Evolutionary conservation across 2,888 invertebrate genomes (phyloP), one percentile per base, ranked within the genome.

Genomic region (Venusia cambrica): DNA sequence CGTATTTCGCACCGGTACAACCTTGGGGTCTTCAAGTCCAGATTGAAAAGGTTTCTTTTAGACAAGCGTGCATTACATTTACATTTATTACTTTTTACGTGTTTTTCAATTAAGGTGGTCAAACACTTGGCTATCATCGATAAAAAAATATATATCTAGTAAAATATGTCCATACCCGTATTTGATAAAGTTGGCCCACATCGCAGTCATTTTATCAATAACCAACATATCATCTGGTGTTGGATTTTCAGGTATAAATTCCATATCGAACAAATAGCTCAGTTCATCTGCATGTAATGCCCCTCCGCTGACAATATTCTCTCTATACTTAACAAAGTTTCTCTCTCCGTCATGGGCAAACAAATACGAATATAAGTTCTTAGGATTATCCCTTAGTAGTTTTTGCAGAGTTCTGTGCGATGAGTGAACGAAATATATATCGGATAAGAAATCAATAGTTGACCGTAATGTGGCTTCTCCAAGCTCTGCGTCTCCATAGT

Each of bases 291-390:
- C 63, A 35, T 73, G 73, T 0, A 49, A 11, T 1, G 54, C 67
- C 1, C 70, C 67, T 8, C 53, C 51, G n/a, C 36, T 32, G 2
- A 51, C 59, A 30, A 68, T 4, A 44, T 63, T 66, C 5, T 38
- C 19, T 40, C 33, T 46, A 4, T 41, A 25, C 42, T 71, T 73
- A 0, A 51, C 35, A 24, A 63, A 64, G 32, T 75, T 72, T 30
- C 75, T 64, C 1, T 42, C 55, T 2, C 78, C 75, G 5, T 51
- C 54, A 26, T 75, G 73, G 1, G 59, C 57, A 29, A 79, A 79
- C 16, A 74, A 18, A 17, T 73, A 77, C 6, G 26, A 39, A 20
- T 30, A 21, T 4, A 34, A 4, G 15, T 8, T 39, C 10, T 19
- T 21, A 1, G 26, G 32, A 7, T 40, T 29, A 12, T 19, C 30